Conservation (phyloP, 2,797 vertebrate genomes). For the Argentina silus region DNA sequence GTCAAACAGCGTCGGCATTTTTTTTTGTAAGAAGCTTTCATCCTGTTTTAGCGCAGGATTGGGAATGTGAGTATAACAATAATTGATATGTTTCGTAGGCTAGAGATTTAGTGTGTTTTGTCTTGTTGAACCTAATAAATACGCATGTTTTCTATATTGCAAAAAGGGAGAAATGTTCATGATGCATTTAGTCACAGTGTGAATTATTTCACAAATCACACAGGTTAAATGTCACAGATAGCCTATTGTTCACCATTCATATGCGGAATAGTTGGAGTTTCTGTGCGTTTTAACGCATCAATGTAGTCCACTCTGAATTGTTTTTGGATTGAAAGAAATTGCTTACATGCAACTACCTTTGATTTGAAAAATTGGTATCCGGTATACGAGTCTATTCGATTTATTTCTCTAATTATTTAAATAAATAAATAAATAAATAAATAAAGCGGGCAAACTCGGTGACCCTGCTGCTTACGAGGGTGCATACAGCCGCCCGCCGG, state of each 20-base stretch:
- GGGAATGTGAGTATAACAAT: constrained; percentile 4
- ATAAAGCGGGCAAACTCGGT: constrained; percentile 20
- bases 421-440: neutral
- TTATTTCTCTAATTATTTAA: neutral
- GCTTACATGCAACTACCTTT: neutral
- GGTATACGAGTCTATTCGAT: neutral
- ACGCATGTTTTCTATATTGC: neutral
- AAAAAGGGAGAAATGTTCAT: neutral
- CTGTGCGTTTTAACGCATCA: neutral
- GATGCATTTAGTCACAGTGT: neutral
- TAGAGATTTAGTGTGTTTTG: neutral
- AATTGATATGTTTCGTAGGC: neutral
- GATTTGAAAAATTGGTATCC: neutral
- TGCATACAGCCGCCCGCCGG: neutral
- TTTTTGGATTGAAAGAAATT: neutral
- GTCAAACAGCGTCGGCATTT: neutral
- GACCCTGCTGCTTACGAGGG: constrained; percentile 18
- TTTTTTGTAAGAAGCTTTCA: neutral
- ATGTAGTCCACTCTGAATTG: neutral
- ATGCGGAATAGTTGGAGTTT: constrained; percentile 1
- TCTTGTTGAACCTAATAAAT: neutral
- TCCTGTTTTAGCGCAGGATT: neutral
- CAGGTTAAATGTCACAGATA: neutral
- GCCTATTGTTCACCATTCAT: neutral
- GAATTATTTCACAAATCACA: neutral